Evolutionary conservation across 1,140 invertebrate genomes (phyloP).

Genomic region (Brachionus rubens): DNA sequence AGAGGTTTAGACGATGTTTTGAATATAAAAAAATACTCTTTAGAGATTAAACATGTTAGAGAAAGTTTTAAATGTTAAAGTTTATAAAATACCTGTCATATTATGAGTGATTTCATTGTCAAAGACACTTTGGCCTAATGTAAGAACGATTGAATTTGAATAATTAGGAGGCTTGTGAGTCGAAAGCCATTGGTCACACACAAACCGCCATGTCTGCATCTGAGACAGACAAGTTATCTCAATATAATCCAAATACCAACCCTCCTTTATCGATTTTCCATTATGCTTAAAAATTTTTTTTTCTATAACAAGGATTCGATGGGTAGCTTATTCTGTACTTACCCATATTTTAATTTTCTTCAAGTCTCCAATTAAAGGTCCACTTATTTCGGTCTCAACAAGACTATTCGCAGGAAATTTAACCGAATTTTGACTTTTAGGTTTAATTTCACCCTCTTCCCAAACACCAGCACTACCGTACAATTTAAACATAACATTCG

Average conservation of each 20-base stretch:
- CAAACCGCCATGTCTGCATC: conserved; percentile 43
- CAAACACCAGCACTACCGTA: conserved; percentile 11
- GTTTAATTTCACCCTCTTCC: conserved; percentile 4
- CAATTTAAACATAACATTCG: conserved; percentile 28
- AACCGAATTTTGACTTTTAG: background rate
- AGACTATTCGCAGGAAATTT: conserved; percentile 32
- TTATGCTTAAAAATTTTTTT: background rate
- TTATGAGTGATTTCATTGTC: conserved; percentile 5
- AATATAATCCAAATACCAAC: conserved; percentile 36
- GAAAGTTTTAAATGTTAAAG: no score
- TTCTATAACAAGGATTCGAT: background rate
- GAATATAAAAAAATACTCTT: conserved; percentile 32
- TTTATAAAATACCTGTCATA: background rate
- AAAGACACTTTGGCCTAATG: background rate
- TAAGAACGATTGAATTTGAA: background rate
- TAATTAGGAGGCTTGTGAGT: background rate
- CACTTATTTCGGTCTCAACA: conserved; percentile 3
- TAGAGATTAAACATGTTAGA: no score
- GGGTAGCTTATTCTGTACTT: background rate
- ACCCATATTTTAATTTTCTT: conserved; percentile 40
- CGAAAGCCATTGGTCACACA: conserved; percentile 31
- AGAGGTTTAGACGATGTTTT: background rate
- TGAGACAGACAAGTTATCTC: conserved; percentile 1
- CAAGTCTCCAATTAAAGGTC: background rate
- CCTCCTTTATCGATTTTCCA: background rate